Evolutionary conservation across 1,140 invertebrate genomes (phyloP).

Genomic region (Danaus plexippus): DNA sequence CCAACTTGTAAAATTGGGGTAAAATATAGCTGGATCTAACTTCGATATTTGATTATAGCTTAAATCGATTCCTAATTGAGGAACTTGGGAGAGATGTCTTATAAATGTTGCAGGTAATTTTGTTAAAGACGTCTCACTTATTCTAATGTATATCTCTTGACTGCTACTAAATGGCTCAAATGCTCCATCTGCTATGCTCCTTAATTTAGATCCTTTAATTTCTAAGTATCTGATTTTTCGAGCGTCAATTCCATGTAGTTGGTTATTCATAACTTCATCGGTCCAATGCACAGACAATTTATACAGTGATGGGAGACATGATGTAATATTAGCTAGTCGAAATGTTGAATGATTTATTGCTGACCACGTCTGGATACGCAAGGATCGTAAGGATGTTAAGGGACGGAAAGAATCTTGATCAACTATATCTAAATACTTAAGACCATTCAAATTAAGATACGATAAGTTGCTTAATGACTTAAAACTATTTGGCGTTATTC

Average conservation of each 20-base stretch:
- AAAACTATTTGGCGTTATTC: conserved; percentile 70
- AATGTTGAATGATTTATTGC: conserved; percentile 74
- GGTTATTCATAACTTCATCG: conserved; percentile 79
- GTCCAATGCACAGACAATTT: conserved; percentile 80
- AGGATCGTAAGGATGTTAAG: conserved; percentile 71
- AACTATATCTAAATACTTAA: conserved; percentile 75
- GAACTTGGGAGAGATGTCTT: conserved; percentile 80
- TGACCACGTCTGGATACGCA: conserved; percentile 67
- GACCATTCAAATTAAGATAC: conserved; percentile 71
- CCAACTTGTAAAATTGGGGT: conserved; percentile 87
- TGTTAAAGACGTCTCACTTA: conserved; percentile 81
- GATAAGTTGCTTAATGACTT: conserved; percentile 72
- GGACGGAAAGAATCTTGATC: conserved; percentile 77
- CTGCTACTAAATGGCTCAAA: conserved; percentile 76
- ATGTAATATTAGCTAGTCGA: conserved; percentile 63
- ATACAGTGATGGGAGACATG: conserved; percentile 71
- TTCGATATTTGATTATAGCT: conserved; percentile 85
- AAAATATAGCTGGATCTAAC: conserved; percentile 85
- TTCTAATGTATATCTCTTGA: conserved; percentile 81
- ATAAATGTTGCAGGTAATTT: conserved; percentile 85
- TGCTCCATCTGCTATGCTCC: conserved; percentile 79
- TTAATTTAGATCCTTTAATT: conserved; percentile 81
- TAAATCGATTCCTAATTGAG: conserved; percentile 86
- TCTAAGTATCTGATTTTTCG: conserved; percentile 85
- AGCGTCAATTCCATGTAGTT: conserved; percentile 77